These are phyloP conservation scores for Zeugodacus cucurbitae DNA, from an alignment of 1,140 invertebrate species.

Conservation along the genomic window DNA sequence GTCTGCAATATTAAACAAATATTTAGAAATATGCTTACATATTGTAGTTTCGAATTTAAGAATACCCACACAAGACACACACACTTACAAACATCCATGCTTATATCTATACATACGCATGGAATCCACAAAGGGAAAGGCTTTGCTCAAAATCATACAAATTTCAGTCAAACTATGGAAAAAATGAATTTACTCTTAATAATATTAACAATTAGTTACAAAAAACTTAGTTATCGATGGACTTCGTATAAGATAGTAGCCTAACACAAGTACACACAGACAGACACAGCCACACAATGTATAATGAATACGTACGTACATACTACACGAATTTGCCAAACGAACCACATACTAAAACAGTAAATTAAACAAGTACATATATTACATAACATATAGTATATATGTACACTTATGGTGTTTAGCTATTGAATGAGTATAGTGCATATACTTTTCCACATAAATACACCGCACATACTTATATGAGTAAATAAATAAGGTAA, in stretches of 20 bases:
- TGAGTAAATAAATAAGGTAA: constrained; percentile 34
- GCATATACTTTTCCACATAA: background rate
- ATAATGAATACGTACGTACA: background rate
- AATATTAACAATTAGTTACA: constrained; percentile 15
- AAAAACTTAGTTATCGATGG: constrained; percentile 27
- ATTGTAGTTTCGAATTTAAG: background rate
- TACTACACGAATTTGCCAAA: background rate
- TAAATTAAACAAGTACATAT: background rate
- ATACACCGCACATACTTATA: constrained; percentile 21
- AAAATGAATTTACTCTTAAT: background rate
- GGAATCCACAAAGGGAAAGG: constrained; percentile 39
- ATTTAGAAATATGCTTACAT: background rate
- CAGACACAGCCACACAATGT: too few species aligned
- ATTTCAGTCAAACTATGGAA: constrained; percentile 38
- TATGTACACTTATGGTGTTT: background rate
- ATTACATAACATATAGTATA: background rate
- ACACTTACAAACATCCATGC: constrained; percentile 41
- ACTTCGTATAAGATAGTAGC: constrained; percentile 8
- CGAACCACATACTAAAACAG: background rate
- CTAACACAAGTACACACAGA: background rate
- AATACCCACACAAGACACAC: background rate
- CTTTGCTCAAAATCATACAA: constrained; percentile 43
- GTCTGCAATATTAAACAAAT: background rate
- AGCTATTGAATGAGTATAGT: too few species aligned
- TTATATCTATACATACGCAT: background rate